phyloP scores from a whole-genome alignment of 2,113 vertebrate species.

The Nothocercus nigrocapillus region DNA sequence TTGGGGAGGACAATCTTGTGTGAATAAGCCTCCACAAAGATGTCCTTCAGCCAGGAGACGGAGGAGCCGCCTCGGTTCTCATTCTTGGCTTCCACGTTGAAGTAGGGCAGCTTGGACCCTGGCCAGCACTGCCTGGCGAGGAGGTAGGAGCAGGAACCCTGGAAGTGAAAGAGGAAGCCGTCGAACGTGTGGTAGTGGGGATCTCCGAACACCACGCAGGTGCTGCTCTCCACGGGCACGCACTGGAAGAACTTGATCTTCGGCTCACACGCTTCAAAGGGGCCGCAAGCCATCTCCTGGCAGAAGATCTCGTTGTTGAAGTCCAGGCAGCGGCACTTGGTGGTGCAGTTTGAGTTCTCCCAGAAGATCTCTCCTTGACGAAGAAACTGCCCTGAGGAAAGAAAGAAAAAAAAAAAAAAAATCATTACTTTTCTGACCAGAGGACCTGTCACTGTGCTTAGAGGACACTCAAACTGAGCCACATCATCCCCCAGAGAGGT shows the following conservation, averaged over 20 bases:
- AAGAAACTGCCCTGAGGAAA: conserved; percentile 88
- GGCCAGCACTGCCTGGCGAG: conserved; percentile 93
- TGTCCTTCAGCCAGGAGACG: conserved; percentile 94
- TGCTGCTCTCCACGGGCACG: conserved; percentile 91
- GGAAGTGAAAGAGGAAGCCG: conserved; percentile 98
- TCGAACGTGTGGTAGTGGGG: conserved; percentile 99
- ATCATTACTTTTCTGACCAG: rapidly evolving
- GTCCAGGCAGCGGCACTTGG: conserved; percentile 95
- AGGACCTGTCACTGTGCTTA: neutral
- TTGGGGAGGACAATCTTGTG: conserved; percentile 91
- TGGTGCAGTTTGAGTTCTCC: conserved; percentile 90
- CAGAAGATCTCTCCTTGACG: conserved; percentile 94
- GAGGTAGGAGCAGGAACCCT: conserved; percentile 97
- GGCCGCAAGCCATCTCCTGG: conserved; percentile 88
- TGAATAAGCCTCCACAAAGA: conserved; percentile 93
- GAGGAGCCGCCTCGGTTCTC: conserved; percentile 90
- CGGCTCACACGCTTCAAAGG: conserved; percentile 89
- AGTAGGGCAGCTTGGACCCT: conserved; percentile 88
- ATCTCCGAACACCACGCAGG: conserved; percentile 97
- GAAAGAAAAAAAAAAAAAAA: neutral
- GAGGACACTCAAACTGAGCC: neutral
- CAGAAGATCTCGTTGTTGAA: conserved; percentile 92
- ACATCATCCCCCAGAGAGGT: neutral
- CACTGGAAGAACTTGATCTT: conserved; percentile 92
- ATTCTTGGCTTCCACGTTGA: conserved; percentile 97